A percentile compares a stretch with the other conserved stretches of the same genome.
Evolutionary conservation across 2,888 invertebrate genomes (phyloP).

Genomic region (Steinernema hermaphroditum): DNA sequence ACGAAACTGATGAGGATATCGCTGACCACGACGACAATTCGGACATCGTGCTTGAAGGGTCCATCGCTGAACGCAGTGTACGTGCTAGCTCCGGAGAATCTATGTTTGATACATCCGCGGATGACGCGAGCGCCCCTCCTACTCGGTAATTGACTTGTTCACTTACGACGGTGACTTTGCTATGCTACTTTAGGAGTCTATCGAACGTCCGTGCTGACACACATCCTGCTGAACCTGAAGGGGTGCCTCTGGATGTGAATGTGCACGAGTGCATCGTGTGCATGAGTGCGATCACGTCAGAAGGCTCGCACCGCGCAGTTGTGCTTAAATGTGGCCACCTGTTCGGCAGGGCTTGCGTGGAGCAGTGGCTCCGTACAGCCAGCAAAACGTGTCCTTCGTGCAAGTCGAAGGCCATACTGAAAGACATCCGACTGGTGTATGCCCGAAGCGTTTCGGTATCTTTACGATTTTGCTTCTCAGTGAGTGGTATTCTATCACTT

Average conservation of each 20-base stretch:
- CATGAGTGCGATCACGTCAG: conserved; percentile 71
- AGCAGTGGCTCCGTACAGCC: conserved; percentile 67
- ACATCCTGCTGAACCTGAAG: not conserved
- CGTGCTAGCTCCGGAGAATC: too few species aligned
- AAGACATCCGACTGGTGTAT: conserved; percentile 63
- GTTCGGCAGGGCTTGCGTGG: conserved; percentile 75
- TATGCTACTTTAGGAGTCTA: not conserved
- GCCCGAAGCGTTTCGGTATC: not conserved
- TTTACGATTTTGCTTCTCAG: not conserved
- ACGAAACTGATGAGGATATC: too few species aligned
- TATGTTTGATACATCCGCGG: too few species aligned
- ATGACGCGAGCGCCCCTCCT: too few species aligned
- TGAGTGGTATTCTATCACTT: not conserved
- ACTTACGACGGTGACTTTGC: too few species aligned
- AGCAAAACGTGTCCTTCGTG: conserved; percentile 68
- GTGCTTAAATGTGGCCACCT: conserved; percentile 88
- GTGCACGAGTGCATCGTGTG: conserved; percentile 21
- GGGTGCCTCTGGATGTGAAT: not conserved
- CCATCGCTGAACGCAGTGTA: too few species aligned
- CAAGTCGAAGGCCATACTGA: conserved; percentile 66
- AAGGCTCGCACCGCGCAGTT: conserved; percentile 83
- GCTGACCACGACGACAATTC: too few species aligned
- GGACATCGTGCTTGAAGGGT: too few species aligned
- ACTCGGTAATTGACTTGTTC: too few species aligned
- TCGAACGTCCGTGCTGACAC: too few species aligned